Conservation (phyloP, 2,888 invertebrate species). For the Apotomis turbidana region DNA sequence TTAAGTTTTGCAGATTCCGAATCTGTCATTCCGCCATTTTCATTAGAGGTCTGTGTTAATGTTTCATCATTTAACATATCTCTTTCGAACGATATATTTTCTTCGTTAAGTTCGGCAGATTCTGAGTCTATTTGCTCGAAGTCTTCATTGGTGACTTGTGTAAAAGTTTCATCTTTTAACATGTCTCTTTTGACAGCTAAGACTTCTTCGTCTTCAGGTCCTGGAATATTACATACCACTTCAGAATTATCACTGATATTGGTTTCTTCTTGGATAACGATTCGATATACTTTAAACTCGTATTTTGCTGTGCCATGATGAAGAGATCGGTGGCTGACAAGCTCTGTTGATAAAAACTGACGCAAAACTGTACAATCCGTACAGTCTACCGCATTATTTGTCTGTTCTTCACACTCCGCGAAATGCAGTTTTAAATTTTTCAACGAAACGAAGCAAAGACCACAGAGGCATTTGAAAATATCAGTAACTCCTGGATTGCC, state of each 20-base stretch:
- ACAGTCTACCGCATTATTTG: constrained; percentile 2
- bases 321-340: neutral
- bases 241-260: neutral
- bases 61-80: no score
- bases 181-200: neutral
- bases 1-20: no score
- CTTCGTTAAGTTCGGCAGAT: no score
- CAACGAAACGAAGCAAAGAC: constrained; percentile 18
- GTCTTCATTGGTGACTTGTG: no score
- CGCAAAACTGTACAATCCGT: neutral
- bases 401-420: neutral
- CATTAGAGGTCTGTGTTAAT: no score
- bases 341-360: constrained; percentile 6
- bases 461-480: constrained; percentile 23
- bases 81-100: no score
- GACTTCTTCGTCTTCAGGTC: neutral
- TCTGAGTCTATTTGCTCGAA: no score
- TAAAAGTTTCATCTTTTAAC: neutral
- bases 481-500: neutral
- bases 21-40: no score
- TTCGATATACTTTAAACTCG: constrained; percentile 3
- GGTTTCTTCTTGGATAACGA: neutral
- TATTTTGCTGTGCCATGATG: constrained; percentile 1
- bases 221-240: no score
- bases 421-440: constrained; percentile 17